Conservation (phyloP, 2,888 invertebrate species). For the Cistogaster globosa region DNA sequence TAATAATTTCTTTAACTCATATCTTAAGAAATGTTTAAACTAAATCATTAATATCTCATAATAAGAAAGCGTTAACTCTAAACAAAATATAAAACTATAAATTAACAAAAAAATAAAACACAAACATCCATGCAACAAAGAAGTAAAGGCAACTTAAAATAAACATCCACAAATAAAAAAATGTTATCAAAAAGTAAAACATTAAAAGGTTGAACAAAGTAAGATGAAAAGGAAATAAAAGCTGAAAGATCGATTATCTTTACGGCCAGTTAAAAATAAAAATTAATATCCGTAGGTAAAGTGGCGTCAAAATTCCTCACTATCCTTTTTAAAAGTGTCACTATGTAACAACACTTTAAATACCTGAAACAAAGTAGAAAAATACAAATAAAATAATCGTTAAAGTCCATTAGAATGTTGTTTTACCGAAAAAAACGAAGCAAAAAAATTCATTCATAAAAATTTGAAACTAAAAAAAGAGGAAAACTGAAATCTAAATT, state of each 20-base stretch:
- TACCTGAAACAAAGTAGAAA: slow-evolving; percentile 67
- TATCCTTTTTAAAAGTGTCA: slow-evolving; percentile 48
- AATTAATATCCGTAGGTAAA: slow-evolving; percentile 73
- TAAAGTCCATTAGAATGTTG: slow-evolving; percentile 63
- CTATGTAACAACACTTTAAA: slow-evolving; percentile 68
- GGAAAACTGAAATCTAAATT: slow-evolving; percentile 58
- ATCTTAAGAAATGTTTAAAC: not conserved
- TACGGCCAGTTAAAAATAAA: slow-evolving; percentile 76
- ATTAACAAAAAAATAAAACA: slow-evolving; percentile 47
- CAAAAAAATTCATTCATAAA: slow-evolving; percentile 63
- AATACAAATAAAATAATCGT: slow-evolving; percentile 47
- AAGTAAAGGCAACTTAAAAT: not conserved
- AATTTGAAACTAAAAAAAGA: slow-evolving; percentile 2
- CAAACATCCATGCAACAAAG: slow-evolving; percentile 13
- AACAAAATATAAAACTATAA: slow-evolving; percentile 52
- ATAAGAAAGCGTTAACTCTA: not conserved
- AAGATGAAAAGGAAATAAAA: slow-evolving; percentile 64
- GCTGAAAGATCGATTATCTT: slow-evolving; percentile 82
- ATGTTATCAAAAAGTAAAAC: slow-evolving; percentile 38
- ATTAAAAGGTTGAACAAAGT: slow-evolving; percentile 68
- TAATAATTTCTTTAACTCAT: not conserved
- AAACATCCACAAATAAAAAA: too few species aligned
- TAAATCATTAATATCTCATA: slow-evolving; percentile 30
- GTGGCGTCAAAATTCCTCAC: slow-evolving; percentile 80
- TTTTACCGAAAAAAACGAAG: slow-evolving; percentile 20